Base-by-base conservation (phyloP, 1,140 invertebrate species). In the Colletes latitarsis region DNA sequence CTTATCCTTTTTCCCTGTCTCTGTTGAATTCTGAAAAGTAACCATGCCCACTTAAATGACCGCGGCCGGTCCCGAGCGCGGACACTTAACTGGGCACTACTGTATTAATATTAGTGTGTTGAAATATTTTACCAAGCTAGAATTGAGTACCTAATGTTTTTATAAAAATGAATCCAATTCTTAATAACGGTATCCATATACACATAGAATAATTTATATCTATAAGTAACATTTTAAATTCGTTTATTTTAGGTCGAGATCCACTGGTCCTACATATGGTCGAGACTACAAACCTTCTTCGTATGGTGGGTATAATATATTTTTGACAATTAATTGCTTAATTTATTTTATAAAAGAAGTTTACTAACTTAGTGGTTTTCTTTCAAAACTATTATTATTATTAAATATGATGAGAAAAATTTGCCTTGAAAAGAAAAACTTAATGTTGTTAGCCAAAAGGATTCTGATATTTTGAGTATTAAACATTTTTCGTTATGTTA, bases 181-280 rank as follows among this genome's bases (percentile, higher is more conserved):
- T n/a, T n/a, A n/a, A n/a, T n/a, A n/a, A n/a, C n/a, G n/a, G n/a
- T n/a, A n/a, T n/a, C n/a, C n/a, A 90, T 43, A 43, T 43, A 43
- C 8, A 43, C 4, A 43, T 43, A n/a, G n/a, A n/a, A 81, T 73
- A 15, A 71, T 71, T 41, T 30, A 66, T 52, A 68, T 64, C 60
- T 72, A 64, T 78, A 72, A 55, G 39, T 80, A 64, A 63, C 9
- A 9, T 52, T 21, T 52, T 14, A 0, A 52, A 70, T 55, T 21
- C 76, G 10, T 85, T 82, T 41, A 82, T 89, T 91, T 73, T 60
- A 93, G 92, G 66, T 93, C 92, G 0, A 90, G 91, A 83, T 93
- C 92, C 0, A 93, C 89, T 17, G 92, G 92, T 74, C 89, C 92
- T 53, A 90, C 89, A 70, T 93, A 90, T 70, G 84, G 88, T 9